phyloP scores from a whole-genome alignment of 92 coral and sea anemone species.

The Diadumene lineata region DNA sequence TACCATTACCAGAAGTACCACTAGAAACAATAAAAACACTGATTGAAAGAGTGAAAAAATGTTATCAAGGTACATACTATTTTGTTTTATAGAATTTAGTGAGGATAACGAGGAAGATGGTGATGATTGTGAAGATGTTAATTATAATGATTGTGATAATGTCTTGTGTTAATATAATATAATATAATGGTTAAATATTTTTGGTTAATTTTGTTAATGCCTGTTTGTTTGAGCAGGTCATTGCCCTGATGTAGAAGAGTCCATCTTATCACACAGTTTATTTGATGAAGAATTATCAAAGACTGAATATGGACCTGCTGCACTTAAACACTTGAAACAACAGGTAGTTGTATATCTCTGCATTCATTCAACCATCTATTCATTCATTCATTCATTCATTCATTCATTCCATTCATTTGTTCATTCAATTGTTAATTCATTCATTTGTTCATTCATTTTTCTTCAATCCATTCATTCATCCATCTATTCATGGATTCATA shows the following conservation, averaged over 20 bases:
- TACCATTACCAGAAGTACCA: slow-evolving; percentile 68
- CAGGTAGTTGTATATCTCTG: no score
- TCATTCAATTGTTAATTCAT: not conserved
- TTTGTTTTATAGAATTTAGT: not conserved
- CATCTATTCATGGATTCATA: not conserved
- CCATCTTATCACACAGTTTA: slow-evolving; percentile 54
- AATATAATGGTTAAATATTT: no score
- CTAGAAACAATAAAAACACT: slow-evolving; percentile 56
- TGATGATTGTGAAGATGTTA: not conserved
- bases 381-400: not conserved
- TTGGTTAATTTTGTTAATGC: not conserved
- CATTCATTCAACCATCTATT: not conserved
- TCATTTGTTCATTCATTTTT: not conserved
- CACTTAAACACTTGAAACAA: slow-evolving; percentile 82
- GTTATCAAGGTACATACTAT: slow-evolving; percentile 53
- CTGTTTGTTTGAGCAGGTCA: slow-evolving; percentile 40
- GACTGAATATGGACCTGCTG: slow-evolving; percentile 44
- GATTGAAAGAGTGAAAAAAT: slow-evolving; percentile 67
- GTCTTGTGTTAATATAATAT: not conserved
- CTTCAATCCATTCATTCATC: not conserved
- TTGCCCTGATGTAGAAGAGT: slow-evolving; percentile 52
- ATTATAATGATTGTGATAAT: not conserved
- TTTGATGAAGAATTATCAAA: slow-evolving; percentile 62
- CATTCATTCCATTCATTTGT: not conserved
- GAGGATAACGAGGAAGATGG: not conserved